These are phyloP conservation scores for Brenthis hecate DNA, from an alignment of 2,888 invertebrate species.

Conservation along the genomic window DNA sequence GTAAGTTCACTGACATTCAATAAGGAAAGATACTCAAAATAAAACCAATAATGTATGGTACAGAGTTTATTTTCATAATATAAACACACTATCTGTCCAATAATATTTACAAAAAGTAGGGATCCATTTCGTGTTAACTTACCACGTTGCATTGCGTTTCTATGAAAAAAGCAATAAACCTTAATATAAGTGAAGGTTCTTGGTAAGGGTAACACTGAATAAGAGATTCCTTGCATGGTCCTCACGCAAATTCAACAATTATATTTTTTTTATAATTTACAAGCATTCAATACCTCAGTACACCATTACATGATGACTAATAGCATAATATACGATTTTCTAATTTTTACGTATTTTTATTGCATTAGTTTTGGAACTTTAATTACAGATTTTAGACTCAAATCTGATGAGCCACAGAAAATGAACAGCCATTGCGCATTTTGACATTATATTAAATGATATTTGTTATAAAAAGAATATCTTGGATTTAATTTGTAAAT, in stretches of 20 bases:
- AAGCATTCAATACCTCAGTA: slow-evolving; percentile 57
- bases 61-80: slow-evolving; percentile 77
- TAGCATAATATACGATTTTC: slow-evolving; percentile 34
- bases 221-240: slow-evolving; percentile 50
- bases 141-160: slow-evolving; percentile 21
- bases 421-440: slow-evolving; percentile 20
- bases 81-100: slow-evolving; percentile 69
- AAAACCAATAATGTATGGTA: slow-evolving; percentile 64
- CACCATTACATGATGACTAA: slow-evolving; percentile 65
- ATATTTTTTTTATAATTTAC: slow-evolving; percentile 51
- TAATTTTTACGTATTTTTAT: slow-evolving; percentile 39
- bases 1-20: neutral
- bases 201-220: slow-evolving; percentile 41
- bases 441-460: neutral
- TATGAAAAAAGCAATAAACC: slow-evolving; percentile 16
- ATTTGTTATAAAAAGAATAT: neutral
- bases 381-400: slow-evolving; percentile 1
- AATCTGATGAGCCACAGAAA: slow-evolving; percentile 4
- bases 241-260: slow-evolving; percentile 46
- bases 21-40: slow-evolving; percentile 38
- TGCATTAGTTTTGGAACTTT: slow-evolving; percentile 32
- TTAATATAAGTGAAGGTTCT: slow-evolving; percentile 13
- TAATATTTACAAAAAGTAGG: slow-evolving; percentile 68
- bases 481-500: neutral
- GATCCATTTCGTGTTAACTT: slow-evolving; percentile 46